Percentiles rank a stretch among this genome's conserved stretches.
These are phyloP conservation scores for Archilochus colubris DNA, from an alignment of 2,113 vertebrate species.

Conservation along the genomic window DNA sequence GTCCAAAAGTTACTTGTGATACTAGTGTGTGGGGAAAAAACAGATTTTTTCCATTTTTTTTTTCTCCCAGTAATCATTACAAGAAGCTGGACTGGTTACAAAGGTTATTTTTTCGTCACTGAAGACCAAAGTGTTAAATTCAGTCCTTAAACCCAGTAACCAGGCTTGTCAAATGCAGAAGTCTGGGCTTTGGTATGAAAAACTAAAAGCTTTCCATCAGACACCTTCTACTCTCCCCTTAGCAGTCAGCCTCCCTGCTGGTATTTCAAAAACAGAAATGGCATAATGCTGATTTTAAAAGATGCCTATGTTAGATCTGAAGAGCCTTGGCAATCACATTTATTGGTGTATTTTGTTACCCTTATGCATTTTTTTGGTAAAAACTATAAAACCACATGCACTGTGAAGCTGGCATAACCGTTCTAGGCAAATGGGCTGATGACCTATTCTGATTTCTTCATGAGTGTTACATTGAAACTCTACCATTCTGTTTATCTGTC, in stretches of 20 bases:
- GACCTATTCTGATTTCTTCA: neutral
- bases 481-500: neutral
- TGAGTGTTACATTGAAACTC: neutral
- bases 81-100: neutral
- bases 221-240: neutral
- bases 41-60: no score
- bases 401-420: neutral
- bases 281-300: neutral
- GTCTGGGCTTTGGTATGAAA: neutral
- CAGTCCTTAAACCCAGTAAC: neutral
- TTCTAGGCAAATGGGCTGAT: neutral
- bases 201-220: neutral
- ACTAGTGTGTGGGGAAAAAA: neutral
- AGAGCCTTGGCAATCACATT: rapidly evolving
- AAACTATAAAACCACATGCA: neutral
- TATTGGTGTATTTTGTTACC: neutral
- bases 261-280: neutral
- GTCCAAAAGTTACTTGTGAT: neutral
- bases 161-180: neutral
- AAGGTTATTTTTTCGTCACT: neutral
- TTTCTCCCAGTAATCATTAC: neutral
- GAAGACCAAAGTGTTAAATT: neutral
- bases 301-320: neutral
- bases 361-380: neutral
- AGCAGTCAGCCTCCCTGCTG: neutral